Percentiles rank a stretch among this genome's conserved stretches.
Conservation (phyloP, 1,140 invertebrate species). For the Apis laboriosa region DNA sequence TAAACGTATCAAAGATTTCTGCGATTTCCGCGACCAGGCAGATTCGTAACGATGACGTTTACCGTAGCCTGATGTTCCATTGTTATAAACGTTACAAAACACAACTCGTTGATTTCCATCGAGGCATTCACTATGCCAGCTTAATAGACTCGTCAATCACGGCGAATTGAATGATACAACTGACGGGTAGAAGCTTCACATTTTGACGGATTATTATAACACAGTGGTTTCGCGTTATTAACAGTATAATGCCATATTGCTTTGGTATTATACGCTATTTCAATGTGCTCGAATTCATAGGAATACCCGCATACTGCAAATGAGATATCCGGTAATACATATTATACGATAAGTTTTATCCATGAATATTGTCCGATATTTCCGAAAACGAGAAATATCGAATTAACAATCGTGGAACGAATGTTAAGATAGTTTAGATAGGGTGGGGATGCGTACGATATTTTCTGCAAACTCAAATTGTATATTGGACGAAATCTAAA, state of each 20-base stretch:
- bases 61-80: slow-evolving; percentile 50
- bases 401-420: neutral
- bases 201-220: slow-evolving; percentile 69
- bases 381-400: neutral
- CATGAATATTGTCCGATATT: slow-evolving; percentile 22
- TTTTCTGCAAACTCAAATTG: neutral
- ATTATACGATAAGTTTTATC: slow-evolving; percentile 46
- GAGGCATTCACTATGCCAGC: slow-evolving; percentile 56
- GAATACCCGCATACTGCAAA: slow-evolving; percentile 58
- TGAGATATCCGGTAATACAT: slow-evolving; percentile 52
- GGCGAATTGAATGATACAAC: slow-evolving; percentile 62
- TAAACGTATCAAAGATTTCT: neutral
- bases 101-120: slow-evolving; percentile 55
- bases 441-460: rapidly evolving
- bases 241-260: slow-evolving; percentile 59
- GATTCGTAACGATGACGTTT: slow-evolving; percentile 31
- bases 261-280: slow-evolving; percentile 62
- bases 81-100: slow-evolving; percentile 65
- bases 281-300: slow-evolving; percentile 55
- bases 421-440: neutral
- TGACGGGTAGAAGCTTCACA: slow-evolving; percentile 50
- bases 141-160: slow-evolving; percentile 69
- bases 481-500: no score
- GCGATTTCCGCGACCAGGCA: neutral
- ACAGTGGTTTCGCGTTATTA: slow-evolving; percentile 66